Conservation (phyloP, 2,797 vertebrate genomes). For the Hypotaenidia philippensis region DNA sequence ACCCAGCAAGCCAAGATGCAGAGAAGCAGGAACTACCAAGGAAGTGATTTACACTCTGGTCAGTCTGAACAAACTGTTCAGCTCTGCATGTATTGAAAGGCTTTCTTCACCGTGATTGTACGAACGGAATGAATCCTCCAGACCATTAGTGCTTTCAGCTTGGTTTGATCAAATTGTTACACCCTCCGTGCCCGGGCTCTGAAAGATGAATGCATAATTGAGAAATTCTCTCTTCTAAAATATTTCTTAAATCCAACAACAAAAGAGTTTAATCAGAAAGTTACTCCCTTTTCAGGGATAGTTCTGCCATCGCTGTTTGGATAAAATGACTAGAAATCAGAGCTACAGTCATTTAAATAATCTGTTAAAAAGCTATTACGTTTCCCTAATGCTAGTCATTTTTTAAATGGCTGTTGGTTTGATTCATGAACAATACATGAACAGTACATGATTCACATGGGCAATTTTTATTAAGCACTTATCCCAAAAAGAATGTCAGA, state of each 20-base stretch:
- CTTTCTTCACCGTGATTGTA: background rate
- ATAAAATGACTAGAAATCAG: slow-evolving; percentile 64
- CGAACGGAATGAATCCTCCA: background rate
- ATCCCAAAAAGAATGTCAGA: slow-evolving; percentile 36
- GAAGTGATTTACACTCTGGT: background rate
- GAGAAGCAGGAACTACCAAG: background rate
- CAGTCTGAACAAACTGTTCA: background rate
- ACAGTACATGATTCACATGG: slow-evolving; percentile 51
- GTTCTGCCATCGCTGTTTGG: slow-evolving; percentile 51
- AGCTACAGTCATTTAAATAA: slow-evolving; percentile 70
- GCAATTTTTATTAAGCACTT: slow-evolving; percentile 70
- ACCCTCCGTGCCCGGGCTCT: background rate
- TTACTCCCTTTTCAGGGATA: slow-evolving; percentile 53
- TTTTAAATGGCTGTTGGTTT: slow-evolving; percentile 60
- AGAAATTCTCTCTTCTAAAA: slow-evolving; percentile 56
- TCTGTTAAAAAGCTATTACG: slow-evolving; percentile 67
- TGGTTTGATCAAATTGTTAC: slow-evolving; percentile 32
- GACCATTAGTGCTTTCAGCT: slow-evolving; percentile 7
- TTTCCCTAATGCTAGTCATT: slow-evolving; percentile 59
- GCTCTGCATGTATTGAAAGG: background rate
- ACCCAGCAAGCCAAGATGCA: background rate
- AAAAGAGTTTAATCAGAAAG: slow-evolving; percentile 62
- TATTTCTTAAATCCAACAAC: slow-evolving; percentile 66
- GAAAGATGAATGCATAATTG: slow-evolving; percentile 47
- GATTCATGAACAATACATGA: slow-evolving; percentile 69